These are phyloP conservation scores for Caenorhabditis panamensis DNA, from an alignment of 2,888 invertebrate genomes.

Conservation along the genomic window DNA sequence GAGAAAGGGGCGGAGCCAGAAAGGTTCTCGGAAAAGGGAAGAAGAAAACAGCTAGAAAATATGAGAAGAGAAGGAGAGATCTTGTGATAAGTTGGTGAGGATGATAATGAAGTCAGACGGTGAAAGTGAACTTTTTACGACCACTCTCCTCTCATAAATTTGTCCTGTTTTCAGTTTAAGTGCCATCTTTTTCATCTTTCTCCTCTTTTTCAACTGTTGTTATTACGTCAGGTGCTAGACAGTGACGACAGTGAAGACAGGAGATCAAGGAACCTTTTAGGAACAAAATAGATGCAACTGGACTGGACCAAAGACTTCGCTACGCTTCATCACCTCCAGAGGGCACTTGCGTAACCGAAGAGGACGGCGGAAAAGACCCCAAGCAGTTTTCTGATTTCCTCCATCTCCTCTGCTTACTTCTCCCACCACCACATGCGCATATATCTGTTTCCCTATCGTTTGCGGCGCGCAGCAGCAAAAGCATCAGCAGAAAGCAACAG, in stretches of 20 bases:
- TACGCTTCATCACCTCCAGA: constrained; percentile 55
- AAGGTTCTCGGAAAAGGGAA: constrained; percentile 19
- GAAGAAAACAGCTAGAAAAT: constrained; percentile 29
- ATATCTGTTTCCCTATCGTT: constrained; percentile 52
- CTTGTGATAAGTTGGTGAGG: constrained; percentile 31
- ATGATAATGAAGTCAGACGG: constrained; percentile 41
- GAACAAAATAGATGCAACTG: too few relatives aligned
- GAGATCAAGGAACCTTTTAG: too few relatives aligned
- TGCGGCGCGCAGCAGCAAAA: constrained; percentile 43
- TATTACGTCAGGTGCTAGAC: constrained; percentile 32
- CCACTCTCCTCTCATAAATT: constrained; percentile 45
- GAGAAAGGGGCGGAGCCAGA: constrained; percentile 24
- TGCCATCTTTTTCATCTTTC: constrained; percentile 17
- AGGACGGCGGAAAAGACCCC: constrained; percentile 18
- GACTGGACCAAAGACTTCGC: too few relatives aligned
- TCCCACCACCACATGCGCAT: constrained; percentile 48
- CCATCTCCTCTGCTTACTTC: constrained; percentile 27
- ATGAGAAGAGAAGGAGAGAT: constrained; percentile 11
- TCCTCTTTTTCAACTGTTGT: too few relatives aligned
- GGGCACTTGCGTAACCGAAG: constrained; percentile 48
- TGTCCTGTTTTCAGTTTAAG: constrained; percentile 47
- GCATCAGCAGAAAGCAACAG: constrained; percentile 49
- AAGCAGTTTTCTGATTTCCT: constrained; percentile 53
- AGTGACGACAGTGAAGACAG: constrained; percentile 2
- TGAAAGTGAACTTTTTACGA: constrained; percentile 55